Percentiles rank a stretch among this genome's conserved stretches.
These are phyloP conservation scores for Melanocharis versteri DNA, from an alignment of 2,113 vertebrate genomes.

Conservation along the genomic window DNA sequence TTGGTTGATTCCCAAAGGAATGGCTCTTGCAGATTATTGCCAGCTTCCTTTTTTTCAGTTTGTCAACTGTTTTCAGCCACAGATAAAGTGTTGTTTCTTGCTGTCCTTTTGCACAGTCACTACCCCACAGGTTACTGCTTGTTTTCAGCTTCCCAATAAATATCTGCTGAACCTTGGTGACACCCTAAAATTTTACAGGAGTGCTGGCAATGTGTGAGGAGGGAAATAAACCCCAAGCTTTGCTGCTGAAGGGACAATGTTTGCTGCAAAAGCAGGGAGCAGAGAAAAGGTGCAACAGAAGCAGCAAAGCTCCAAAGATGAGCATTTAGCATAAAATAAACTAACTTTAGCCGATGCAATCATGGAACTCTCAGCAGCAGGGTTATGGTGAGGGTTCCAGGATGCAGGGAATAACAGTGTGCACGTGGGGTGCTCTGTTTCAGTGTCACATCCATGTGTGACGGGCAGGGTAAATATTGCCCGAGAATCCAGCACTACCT, in stretches of 20 bases:
- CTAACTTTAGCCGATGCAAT: background rate
- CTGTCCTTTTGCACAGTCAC: background rate
- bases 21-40: background rate
- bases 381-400: background rate
- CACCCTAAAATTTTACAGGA: background rate
- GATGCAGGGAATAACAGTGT: background rate
- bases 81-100: background rate
- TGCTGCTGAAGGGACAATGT: background rate
- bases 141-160: background rate
- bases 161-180: background rate
- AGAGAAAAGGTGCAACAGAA: background rate
- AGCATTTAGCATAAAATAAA: background rate
- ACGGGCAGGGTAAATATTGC: background rate
- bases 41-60: background rate
- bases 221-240: background rate
- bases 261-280: background rate
- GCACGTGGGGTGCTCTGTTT: rapidly evolving
- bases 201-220: background rate
- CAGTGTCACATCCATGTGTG: background rate
- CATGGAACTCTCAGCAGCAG: background rate
- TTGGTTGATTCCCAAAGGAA: background rate
- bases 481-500: background rate
- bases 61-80: background rate
- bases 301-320: background rate
- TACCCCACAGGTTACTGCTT: background rate